A percentile compares a stretch with the other conserved stretches of the same genome.
phyloP scores from a whole-genome alignment of 2,888 invertebrate species.

The Congeria kusceri region DNA sequence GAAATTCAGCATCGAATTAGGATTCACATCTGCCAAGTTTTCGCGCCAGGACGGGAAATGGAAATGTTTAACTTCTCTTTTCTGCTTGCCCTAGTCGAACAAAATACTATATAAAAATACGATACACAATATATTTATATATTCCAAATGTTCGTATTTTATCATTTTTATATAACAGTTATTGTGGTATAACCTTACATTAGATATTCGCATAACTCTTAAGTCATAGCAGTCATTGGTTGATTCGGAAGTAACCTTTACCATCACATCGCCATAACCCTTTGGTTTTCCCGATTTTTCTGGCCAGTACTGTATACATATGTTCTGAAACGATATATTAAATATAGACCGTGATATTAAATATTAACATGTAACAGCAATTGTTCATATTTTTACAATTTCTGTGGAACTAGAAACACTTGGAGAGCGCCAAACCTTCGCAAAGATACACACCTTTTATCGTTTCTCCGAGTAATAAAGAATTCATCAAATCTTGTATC shows the following conservation, averaged over 20 bases:
- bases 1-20: conserved; percentile 74
- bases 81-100: conserved; percentile 60
- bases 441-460: no score
- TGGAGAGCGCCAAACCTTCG: no score
- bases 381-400: no score
- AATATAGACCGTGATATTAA: neutral
- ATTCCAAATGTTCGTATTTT: no score
- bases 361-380: no score
- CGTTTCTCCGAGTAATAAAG: no score
- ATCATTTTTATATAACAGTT: no score
- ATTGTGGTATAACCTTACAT: no score
- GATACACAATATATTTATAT: no score
- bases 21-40: conserved; percentile 75
- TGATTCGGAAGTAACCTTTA: conserved; percentile 71
- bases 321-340: conserved; percentile 11
- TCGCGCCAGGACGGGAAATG: conserved; percentile 79
- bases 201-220: conserved; percentile 70
- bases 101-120: no score
- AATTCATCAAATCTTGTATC: no score
- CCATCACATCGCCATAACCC: conserved; percentile 73
- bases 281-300: conserved; percentile 68
- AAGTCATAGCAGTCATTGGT: conserved; percentile 73
- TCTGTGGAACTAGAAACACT: no score
- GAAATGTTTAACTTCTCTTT: conserved; percentile 72
- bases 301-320: conserved; percentile 73